Base-by-base conservation (phyloP, 2,797 vertebrate species). In the Glossophaga mutica region DNA sequence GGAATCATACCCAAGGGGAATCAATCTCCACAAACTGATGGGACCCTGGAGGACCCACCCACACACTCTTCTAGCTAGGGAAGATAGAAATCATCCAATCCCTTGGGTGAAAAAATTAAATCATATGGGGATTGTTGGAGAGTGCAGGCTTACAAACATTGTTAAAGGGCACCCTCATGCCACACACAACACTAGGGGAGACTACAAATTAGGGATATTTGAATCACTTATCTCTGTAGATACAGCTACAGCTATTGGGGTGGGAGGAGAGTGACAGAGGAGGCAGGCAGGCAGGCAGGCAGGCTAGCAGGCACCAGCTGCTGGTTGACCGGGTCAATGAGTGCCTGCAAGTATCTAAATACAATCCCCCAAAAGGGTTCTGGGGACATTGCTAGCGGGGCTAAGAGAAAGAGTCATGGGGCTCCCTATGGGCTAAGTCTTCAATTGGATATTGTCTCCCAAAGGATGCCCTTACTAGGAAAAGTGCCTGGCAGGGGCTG, bases 391-490 rank as follows among this genome's bases (percentile, higher is more conserved):
- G 92, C 87, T 97, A 95, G 94, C 87, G 1, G 73, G 52, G 73
- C 76, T 97, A 96, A 97, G 79, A 93, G 87, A 96, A 97, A 96
- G 37, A 93, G 84, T 96, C 81, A 93, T 85, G 81, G 91, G 87
- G 42, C 76, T 96, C 92, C 91, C 84, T 74, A 62, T 93, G 71
- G 59, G 48, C 90, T 94, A 65, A 90, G 18, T 94, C 94, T 97
- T 96, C 96, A 92, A 87, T 85, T 95, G 67, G 93, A 96, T 91
- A 96, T 74, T 96, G 87, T 93, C n/a, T 8, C 93, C 94, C 84
- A 90, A 96, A 92, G 67, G 90, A 95, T 97, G 67, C 44, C 94
- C 94, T 96, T 97, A 97, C 96, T 96, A 97, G 96, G 96, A 91
- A 94, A 96, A 96, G 79, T 94, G 95, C 91, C 91, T 95, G 65